Evolutionary conservation across 2,797 vertebrate species (phyloP).

Genomic region (Ataeniobius toweri): DNA sequence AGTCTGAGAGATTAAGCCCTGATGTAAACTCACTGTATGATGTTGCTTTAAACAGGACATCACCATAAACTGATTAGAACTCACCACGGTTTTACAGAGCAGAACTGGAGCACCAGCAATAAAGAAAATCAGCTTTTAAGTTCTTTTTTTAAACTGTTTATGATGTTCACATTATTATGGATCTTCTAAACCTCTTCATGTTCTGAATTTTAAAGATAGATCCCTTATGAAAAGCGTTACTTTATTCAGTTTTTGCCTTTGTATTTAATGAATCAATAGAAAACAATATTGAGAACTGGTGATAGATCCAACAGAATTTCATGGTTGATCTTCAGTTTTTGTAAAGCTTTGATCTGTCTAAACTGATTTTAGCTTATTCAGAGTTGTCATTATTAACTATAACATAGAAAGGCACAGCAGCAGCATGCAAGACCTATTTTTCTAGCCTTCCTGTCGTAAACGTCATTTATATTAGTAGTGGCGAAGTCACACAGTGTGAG

Average conservation of each 20-base stretch:
- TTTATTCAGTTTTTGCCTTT: background rate
- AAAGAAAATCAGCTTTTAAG: background rate
- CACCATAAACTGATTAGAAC: slow-evolving; percentile 1
- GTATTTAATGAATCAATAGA: background rate
- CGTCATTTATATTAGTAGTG: background rate
- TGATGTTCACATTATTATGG: background rate
- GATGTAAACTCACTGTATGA: slow-evolving; percentile 1
- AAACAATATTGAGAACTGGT: background rate
- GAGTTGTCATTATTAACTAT: too few species aligned
- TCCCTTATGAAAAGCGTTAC: too few species aligned
- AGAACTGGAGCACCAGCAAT: background rate
- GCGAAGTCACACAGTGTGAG: background rate
- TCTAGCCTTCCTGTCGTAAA: background rate
- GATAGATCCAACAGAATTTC: background rate
- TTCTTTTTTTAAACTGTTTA: background rate
- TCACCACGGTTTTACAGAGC: background rate
- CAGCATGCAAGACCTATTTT: too few species aligned
- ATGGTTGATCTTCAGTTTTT: too few species aligned
- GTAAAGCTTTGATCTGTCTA: too few species aligned
- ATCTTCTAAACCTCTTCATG: background rate
- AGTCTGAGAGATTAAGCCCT: slow-evolving; percentile 6
- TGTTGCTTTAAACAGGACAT: slow-evolving; percentile 4
- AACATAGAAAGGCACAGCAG: too few species aligned
- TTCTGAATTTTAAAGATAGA: background rate
- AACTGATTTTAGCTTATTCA: too few species aligned